Evolutionary conservation across 2,113 vertebrate genomes (phyloP).

Genomic region (Menura novaehollandiae): DNA sequence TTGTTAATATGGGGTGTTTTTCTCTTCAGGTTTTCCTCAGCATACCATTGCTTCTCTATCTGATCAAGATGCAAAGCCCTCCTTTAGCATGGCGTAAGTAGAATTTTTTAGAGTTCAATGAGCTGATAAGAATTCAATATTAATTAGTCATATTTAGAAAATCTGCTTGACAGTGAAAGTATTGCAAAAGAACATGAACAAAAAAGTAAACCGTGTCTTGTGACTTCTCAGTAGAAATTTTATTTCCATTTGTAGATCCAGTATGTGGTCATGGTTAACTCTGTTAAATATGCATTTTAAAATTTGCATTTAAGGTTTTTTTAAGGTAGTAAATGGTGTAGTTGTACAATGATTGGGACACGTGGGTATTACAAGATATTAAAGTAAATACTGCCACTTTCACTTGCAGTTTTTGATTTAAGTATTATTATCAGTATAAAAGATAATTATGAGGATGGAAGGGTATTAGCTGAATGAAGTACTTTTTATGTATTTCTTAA

Average conservation of each 20-base stretch:
- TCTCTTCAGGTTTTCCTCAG: slow-evolving; percentile 88
- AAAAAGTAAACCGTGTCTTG: not conserved
- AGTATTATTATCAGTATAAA: not conserved
- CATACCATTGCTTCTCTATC: slow-evolving; percentile 80
- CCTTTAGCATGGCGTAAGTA: slow-evolving; percentile 97
- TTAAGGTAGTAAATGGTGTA: not conserved
- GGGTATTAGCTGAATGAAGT: not conserved
- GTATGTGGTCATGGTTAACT: not conserved
- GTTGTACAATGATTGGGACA: not conserved
- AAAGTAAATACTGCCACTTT: not conserved
- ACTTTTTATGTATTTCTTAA: not conserved
- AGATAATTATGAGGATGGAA: not conserved
- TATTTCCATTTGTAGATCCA: not conserved
- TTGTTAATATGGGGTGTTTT: not conserved
- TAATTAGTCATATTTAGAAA: not conserved
- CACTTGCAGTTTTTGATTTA: not conserved
- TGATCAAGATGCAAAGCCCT: slow-evolving; percentile 91
- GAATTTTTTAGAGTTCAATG: not conserved
- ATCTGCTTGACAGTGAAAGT: not conserved
- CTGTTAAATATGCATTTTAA: not conserved
- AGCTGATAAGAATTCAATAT: not conserved
- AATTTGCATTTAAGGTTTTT: not conserved
- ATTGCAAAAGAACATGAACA: not conserved
- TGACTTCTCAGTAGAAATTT: not conserved
- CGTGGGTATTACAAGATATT: not conserved